phyloP scores from a whole-genome alignment of 2,113 vertebrate species.

The Ursus arctos region DNA sequence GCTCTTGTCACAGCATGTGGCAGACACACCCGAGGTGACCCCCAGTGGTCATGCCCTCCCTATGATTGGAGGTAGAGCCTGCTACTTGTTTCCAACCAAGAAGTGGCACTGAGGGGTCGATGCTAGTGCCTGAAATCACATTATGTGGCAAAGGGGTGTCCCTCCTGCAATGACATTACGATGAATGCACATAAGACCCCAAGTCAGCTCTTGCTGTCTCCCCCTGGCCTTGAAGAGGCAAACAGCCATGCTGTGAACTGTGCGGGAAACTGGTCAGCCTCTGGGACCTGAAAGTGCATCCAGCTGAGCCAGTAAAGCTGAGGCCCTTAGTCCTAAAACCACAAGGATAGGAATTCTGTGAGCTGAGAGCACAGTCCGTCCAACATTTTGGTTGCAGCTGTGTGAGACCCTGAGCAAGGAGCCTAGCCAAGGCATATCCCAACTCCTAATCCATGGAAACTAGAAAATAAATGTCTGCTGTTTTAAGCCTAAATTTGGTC shows the following conservation, averaged over 20 bases:
- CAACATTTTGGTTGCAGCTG: neutral
- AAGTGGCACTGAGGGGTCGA: neutral
- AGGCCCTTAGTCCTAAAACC: neutral
- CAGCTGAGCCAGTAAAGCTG: neutral
- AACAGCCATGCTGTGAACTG: neutral
- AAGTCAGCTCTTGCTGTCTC: neutral
- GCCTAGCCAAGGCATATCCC: neutral
- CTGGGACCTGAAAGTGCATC: neutral
- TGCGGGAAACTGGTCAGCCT: neutral
- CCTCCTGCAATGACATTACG: neutral
- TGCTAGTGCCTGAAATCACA: neutral
- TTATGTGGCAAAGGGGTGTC: neutral
- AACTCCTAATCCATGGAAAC: neutral
- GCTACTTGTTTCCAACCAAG: neutral
- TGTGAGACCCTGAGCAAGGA: neutral
- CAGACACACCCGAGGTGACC: neutral
- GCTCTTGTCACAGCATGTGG: neutral
- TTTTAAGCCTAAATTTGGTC: neutral
- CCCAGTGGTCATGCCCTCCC: neutral
- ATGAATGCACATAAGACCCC: neutral
- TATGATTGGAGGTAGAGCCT: neutral
- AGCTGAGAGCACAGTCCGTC: neutral
- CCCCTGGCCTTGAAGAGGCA: neutral
- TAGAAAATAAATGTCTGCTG: neutral
- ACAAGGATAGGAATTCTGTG: neutral